Base-by-base conservation (phyloP, 37 sponge, comb jelly and placozoan species). In the Ianthella basta region DNA sequence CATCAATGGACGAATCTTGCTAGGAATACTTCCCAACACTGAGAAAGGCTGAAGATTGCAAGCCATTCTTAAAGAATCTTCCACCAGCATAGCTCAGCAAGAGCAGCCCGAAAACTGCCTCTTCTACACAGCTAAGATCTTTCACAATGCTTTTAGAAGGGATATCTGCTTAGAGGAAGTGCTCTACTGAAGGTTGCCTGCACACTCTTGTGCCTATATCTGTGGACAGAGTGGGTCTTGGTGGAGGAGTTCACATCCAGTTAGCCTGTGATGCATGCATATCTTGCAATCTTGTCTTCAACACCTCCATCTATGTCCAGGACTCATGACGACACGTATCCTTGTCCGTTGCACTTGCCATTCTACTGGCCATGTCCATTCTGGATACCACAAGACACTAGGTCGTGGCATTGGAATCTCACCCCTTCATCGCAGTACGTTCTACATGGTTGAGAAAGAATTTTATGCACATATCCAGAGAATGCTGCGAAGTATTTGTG, bases 401-500 rank as follows among this genome's bases (percentile, higher is more conserved):
- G 23, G 16, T 6, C 15, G 68, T 24, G 34, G 61, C 8, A 55
- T 86, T 20, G 80, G 86, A 36, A 86, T 83, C 15, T 8, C 72
- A 32, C 55, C 37, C 12, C 61, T 83, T n/a, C n/a, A n/a, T n/a
- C n/a, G n/a, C n/a, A n/a, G n/a, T n/a, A n/a, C n/a, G n/a, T n/a
- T n/a, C n/a, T n/a, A n/a, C n/a, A n/a, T n/a, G n/a, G n/a, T n/a
- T n/a, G n/a, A n/a, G n/a, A n/a, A 63, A 41, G 4, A 24, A 10
- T 35, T 86, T 21, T 63, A 86, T 64, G 59, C 80, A n/a, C 38
- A 33, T 4, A 72, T 79, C 6, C 21, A 63, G 24, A 34, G 4
- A 23, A 78, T 86, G 66, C 53, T 86, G 36, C n/a, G n/a, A n/a
- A n/a, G n/a, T 16, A 82, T 57, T 13, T 85, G 78, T 64, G 56